phyloP scores from a whole-genome alignment of 2,113 vertebrate genomes.

The Coptodon rendalli region DNA sequence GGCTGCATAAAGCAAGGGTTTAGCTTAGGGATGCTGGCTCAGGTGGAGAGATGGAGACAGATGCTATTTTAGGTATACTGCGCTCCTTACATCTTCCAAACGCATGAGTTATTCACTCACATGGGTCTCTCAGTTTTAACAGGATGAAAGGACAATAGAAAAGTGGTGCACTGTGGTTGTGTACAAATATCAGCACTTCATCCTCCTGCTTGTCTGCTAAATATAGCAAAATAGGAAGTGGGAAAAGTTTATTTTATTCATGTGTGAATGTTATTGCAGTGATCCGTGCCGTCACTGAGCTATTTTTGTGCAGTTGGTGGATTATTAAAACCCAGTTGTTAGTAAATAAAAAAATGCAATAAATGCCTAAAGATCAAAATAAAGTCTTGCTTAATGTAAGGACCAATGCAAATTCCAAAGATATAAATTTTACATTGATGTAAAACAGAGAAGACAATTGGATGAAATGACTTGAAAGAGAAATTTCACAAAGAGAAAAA shows the following conservation, averaged over 20 bases:
- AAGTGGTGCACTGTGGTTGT: not conserved
- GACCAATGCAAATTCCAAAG: not conserved
- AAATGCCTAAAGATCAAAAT: not conserved
- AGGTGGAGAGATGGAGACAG: slow-evolving; percentile 48
- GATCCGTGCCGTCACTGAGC: accelerated
- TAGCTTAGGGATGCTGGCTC: slow-evolving; percentile 53
- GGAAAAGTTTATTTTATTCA: not conserved
- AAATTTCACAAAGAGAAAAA: not conserved
- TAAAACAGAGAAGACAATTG: not conserved
- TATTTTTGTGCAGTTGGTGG: not conserved
- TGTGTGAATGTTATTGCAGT: not conserved
- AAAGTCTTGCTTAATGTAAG: not conserved
- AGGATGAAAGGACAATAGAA: slow-evolving; percentile 14
- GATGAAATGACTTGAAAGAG: accelerated
- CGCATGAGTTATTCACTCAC: slow-evolving; percentile 42
- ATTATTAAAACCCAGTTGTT: not conserved
- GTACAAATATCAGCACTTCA: not conserved
- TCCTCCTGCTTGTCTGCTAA: not conserved
- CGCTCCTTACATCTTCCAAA: slow-evolving; percentile 26
- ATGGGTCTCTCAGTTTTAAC: not conserved
- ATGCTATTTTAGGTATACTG: slow-evolving; percentile 53
- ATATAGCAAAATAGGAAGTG: not conserved
- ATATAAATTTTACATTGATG: not conserved
- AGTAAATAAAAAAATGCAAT: accelerated
- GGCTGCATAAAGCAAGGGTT: slow-evolving; percentile 29